Evolutionary conservation across 1,140 invertebrate species (phyloP), one percentile per base, ranked within the genome.

Genomic region (Uloborus diversus): DNA sequence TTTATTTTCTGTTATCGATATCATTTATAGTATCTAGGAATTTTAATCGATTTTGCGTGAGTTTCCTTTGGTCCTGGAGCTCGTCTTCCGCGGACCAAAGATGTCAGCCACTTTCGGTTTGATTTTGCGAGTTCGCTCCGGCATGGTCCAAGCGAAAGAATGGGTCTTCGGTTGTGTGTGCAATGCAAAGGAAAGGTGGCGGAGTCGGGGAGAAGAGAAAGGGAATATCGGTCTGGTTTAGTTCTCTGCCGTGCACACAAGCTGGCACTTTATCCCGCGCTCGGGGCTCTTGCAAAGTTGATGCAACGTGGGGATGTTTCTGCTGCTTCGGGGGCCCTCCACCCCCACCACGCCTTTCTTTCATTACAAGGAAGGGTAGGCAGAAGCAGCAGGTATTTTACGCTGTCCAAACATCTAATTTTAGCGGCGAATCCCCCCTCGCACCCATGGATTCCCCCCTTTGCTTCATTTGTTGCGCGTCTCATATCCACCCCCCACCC

Each of bases 371-470:
- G 23, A 28, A 30, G 53, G 61, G 3, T 14, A 13, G n/a, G 56
- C 57, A 25, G 33, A 53, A 65, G 57, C 57, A 65, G 71, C 51
- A 79, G 76, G 76, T 79, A 79, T 79, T 79, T 79, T 68, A 61
- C 64, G 33, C 56, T 79, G 76, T 79, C 76, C 76, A 79, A 79
- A 79, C 76, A 79, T 79, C 76, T 79, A 79, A 79, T 79, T 79
- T 79, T 61, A 79, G 65, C 53, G 57, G 70, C 28, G 57, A 57
- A 62, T 62, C 53, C 27, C 20, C 14, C 68, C 68, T 35, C 30
- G n/a, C 1, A 13, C 66, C 65, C 66, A 7, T 69, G 30, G 13
- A 17, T 14, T 35, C 27, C 13, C 56, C 28, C 42, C 37, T 20
- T 17, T 78, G 73, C 61, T 78, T 78, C 73, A 78, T 78, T 78